Conservation (phyloP, 92 coral and sea anemone species). For the Actinostola sp. region DNA sequence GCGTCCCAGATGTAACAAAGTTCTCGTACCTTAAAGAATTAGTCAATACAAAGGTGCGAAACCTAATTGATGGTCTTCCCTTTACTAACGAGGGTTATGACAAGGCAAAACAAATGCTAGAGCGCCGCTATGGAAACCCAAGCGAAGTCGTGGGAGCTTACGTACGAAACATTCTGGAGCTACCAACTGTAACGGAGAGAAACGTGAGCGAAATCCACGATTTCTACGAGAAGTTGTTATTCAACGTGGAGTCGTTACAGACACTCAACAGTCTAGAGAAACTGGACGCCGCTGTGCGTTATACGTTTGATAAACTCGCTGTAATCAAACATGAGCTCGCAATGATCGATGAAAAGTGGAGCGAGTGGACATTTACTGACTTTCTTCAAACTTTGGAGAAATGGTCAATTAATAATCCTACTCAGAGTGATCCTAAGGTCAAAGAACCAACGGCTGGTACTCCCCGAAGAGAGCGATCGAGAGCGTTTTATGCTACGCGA, state of each 20-base stretch:
- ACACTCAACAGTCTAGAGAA: constrained; percentile 23
- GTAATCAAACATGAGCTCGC: no score
- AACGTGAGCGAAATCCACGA: constrained; percentile 58
- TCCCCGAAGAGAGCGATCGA: no score
- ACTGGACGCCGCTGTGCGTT: constrained; percentile 32
- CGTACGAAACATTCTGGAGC: constrained; percentile 54
- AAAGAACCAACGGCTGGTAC: no score
- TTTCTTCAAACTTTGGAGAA: no score
- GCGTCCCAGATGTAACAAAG: constrained; percentile 34
- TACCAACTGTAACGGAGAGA: constrained; percentile 48
- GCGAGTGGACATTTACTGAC: no score
- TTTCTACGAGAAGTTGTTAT: constrained; percentile 57
- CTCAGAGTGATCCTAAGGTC: no score
- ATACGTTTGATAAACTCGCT: constrained; percentile 19
- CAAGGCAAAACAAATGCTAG: constrained; percentile 36
- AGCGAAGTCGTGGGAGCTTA: constrained; percentile 60
- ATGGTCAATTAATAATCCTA: no score
- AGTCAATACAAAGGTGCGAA: constrained; percentile 48
- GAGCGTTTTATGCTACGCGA: no score
- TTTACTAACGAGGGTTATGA: constrained; percentile 57
- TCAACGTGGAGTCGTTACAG: constrained; percentile 64
- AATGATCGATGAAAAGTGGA: no score
- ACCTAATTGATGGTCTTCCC: constrained; percentile 63
- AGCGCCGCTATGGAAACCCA: constrained; percentile 41
- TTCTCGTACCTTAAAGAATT: constrained; percentile 65